These are phyloP conservation scores for Rhinopomastus cyanomelas DNA, from an alignment of 2,113 vertebrate genomes.

Conservation along the genomic window DNA sequence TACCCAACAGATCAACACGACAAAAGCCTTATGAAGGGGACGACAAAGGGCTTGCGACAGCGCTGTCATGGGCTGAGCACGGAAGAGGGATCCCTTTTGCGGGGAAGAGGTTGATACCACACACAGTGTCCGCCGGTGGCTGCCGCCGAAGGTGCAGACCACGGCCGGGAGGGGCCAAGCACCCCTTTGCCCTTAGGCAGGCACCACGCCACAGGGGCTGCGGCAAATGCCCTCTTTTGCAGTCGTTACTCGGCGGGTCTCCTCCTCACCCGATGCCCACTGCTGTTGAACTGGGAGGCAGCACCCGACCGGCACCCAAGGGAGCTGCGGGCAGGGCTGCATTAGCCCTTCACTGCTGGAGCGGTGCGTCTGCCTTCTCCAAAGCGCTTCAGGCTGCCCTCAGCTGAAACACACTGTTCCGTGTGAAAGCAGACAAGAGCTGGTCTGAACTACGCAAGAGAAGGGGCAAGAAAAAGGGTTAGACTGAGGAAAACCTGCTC, in stretches of 20 bases:
- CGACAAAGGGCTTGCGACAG: background rate
- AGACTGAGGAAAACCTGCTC: background rate
- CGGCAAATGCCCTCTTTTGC: background rate
- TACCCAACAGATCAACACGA: background rate
- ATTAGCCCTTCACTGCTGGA: background rate
- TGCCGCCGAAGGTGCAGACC: background rate
- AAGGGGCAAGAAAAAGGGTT: background rate
- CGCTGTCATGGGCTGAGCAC: background rate
- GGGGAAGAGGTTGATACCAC: background rate
- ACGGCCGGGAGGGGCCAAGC: background rate
- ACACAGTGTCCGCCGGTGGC: background rate
- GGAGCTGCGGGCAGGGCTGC: background rate
- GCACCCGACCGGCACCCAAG: background rate
- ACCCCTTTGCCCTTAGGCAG: background rate
- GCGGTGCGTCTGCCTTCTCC: background rate
- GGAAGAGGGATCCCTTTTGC: background rate
- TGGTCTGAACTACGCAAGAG: background rate
- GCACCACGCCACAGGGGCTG: background rate
- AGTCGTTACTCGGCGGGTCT: background rate
- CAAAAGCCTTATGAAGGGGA: background rate
- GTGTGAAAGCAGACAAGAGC: background rate
- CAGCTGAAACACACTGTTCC: background rate
- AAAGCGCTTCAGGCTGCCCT: background rate
- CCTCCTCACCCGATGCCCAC: background rate
- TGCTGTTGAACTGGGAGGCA: background rate